These are phyloP conservation scores for Notarius lentiginosus DNA, from an alignment of 2,113 vertebrate species.

Conservation along the genomic window DNA sequence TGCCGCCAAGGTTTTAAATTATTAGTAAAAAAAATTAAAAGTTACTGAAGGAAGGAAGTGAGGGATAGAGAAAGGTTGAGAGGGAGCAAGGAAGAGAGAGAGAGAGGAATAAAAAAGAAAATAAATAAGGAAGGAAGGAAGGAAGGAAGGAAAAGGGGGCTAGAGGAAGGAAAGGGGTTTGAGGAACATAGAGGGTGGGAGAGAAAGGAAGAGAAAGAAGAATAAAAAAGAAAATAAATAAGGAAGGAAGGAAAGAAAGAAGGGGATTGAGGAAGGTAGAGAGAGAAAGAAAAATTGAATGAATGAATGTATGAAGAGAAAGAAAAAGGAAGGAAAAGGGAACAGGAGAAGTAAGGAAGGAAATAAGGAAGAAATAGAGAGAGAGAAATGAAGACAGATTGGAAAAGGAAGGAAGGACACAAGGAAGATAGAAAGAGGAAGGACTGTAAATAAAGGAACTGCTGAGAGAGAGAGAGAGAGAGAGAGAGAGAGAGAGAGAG, in stretches of 20 bases:
- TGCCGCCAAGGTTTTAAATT: no score
- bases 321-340: neutral
- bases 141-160: neutral
- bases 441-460: neutral
- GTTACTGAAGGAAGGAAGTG: neutral
- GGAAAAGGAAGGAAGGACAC: constrained; percentile 21
- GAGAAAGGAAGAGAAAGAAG: no score
- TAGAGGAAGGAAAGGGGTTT: neutral
- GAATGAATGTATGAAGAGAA: no score
- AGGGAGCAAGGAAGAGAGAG: neutral
- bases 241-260: neutral
- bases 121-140: no score
- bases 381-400: neutral
- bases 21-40: neutral
- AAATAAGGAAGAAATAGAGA: neutral
- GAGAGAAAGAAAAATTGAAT: no score
- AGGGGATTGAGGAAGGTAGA: no score
- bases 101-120: neutral
- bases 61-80: neutral
- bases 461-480: no score
- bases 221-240: no score
- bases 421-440: neutral
- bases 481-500: neutral
- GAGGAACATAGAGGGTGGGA: no score
- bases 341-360: no score